Evolutionary conservation across 2,113 vertebrate species (phyloP).

Genomic region (human): DNA sequence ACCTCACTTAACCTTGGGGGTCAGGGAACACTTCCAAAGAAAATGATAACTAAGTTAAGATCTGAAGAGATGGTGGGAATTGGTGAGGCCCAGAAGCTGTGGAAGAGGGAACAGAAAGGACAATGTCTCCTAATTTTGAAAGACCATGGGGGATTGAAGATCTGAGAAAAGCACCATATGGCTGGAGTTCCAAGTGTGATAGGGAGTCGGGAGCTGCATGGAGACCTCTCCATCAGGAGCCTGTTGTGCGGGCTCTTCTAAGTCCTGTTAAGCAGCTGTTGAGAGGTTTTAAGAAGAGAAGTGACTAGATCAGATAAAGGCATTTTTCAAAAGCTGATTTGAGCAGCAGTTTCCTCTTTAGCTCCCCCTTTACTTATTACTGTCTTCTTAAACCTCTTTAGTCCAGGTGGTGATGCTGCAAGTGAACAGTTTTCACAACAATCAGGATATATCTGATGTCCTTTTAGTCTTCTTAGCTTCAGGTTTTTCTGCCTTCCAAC

Average conservation of each 20-base stretch:
- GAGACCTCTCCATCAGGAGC: neutral
- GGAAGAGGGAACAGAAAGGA: neutral
- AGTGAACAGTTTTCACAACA: neutral
- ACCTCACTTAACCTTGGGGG: neutral
- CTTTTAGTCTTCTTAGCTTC: neutral
- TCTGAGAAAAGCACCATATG: accelerated
- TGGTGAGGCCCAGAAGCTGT: neutral
- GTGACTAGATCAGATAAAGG: neutral
- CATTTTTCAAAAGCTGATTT: neutral
- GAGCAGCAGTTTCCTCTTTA: neutral
- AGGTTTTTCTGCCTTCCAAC: neutral
- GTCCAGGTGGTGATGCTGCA: neutral
- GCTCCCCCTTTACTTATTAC: neutral
- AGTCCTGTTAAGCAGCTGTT: neutral
- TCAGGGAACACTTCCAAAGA: neutral
- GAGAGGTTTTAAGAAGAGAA: neutral
- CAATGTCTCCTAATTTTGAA: neutral
- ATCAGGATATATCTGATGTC: neutral
- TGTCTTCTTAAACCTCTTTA: neutral
- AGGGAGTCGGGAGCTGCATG: neutral
- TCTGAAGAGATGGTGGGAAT: neutral
- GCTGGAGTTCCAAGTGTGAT: neutral
- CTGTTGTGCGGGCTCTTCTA: accelerated
- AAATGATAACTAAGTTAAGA: neutral
- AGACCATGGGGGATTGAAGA: neutral